Conservation (phyloP, 2,888 invertebrate genomes). For the Xestia xanthographa region DNA sequence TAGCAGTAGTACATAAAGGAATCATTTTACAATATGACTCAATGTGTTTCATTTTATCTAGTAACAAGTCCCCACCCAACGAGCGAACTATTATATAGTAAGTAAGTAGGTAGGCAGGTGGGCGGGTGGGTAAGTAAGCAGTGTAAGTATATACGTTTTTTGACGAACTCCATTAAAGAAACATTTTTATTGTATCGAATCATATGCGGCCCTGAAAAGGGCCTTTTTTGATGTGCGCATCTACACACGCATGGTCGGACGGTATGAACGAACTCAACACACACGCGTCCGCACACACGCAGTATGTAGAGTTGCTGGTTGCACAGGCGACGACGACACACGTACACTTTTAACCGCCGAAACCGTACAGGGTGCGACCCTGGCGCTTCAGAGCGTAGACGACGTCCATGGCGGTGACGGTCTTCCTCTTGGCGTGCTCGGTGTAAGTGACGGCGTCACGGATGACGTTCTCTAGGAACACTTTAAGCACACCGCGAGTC, state of each 20-base stretch:
- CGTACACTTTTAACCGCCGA: conserved; percentile 14
- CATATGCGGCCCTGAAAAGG: conserved; percentile 58
- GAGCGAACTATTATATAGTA: too few species aligned
- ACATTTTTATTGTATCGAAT: conserved; percentile 15
- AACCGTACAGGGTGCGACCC: conserved; percentile 76
- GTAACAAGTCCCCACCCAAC: too few species aligned
- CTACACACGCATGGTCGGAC: not conserved
- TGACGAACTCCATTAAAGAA: conserved; percentile 7
- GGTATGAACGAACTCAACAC: conserved; percentile 83
- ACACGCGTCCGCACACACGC: conserved; percentile 6
- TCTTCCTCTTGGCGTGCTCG: conserved; percentile 94
- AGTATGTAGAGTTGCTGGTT: conserved; percentile 7
- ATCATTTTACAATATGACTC: too few species aligned
- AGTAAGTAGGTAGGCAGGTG: too few species aligned
- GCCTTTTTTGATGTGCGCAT: conserved; percentile 40
- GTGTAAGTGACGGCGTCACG: conserved; percentile 77
- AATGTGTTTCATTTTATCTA: too few species aligned
- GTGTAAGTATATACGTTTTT: not conserved
- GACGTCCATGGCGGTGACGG: conserved; percentile 95
- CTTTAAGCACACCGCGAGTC: conserved; percentile 92
- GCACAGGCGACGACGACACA: not conserved
- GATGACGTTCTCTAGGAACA: conserved; percentile 89
- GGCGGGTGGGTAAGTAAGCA: not conserved
- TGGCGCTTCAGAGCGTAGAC: conserved; percentile 94
- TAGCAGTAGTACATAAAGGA: too few species aligned